Evolutionary conservation across 2,888 invertebrate species (phyloP), one percentile per base, ranked within the genome.

Genomic region (Tupiocoris notatus): DNA sequence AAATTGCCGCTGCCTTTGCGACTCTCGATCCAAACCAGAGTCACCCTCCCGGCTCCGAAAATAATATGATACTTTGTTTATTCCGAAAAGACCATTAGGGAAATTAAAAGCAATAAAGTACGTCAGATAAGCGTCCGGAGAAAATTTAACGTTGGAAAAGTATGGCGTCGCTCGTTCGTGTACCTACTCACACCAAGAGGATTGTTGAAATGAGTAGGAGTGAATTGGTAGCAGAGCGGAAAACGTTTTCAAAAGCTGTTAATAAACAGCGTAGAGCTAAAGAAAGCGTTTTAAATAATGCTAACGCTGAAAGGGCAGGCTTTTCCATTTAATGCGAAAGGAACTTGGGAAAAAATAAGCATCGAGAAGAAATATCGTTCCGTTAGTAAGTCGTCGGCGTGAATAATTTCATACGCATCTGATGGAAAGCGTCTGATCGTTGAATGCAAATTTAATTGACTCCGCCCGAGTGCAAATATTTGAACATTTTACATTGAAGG

Each of bases 41-140:
- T n/a, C 65, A 65, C 65, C 65, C 25, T 25, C 20, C 65, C 18
- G 25, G 17, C 65, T 39, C 39, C n/a, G 65, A 25, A 65, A 39
- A 65, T 24, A 65, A 65, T 39, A 65, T 20, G 65, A 65, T 65
- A 65, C 65, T 65, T 65, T 65, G 65, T 65, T 65, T 65, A 65
- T 65, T 39, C 65, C 17, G 65, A 65, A 64, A 64, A 65, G 21
- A 65, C 65, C 65, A 65, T 65, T 65, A 65, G 65, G 65, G 65
- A 65, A 65, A 65, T 65, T 65, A 65, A 65, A 65, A 65, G 65
- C 65, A 65, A 65, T 65, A 65, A 65, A 65, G 39, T 20, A 65
- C 65, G 39, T 39, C 39, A 39, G 39, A 39, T 39, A 39, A 39
- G 39, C 39, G 39, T 39, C 39, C 39, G 39, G 39, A 39, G 39